phyloP scores from a whole-genome alignment of 2,888 invertebrate genomes.

The Nasonovia ribisnigri region DNA sequence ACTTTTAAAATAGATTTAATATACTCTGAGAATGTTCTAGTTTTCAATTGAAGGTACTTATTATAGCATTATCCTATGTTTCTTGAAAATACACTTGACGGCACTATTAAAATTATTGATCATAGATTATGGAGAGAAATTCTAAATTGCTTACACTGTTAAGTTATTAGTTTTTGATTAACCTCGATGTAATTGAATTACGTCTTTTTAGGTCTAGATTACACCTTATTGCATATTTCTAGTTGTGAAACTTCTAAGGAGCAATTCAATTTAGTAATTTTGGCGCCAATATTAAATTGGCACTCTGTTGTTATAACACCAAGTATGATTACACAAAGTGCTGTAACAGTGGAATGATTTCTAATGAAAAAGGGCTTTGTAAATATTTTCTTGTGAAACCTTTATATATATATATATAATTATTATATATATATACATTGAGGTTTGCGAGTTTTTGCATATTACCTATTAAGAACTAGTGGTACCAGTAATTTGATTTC shows the following conservation, averaged over 20 bases:
- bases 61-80: neutral
- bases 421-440: neutral
- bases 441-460: neutral
- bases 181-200: neutral
- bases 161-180: neutral
- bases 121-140: neutral
- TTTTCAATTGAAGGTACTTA: neutral
- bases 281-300: neutral
- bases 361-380: neutral
- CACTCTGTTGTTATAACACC: too few species aligned
- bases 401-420: neutral
- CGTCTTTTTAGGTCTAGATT: neutral
- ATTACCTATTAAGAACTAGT: neutral
- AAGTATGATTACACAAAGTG: too few species aligned
- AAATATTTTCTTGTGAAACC: neutral
- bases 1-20: neutral
- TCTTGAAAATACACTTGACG: neutral
- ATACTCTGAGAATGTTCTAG: neutral
- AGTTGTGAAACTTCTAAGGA: neutral
- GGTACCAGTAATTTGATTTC: neutral
- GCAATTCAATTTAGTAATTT: neutral
- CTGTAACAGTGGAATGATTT: neutral
- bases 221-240: neutral
- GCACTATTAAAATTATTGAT: neutral
- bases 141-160: neutral